phyloP scores from a whole-genome alignment of 53 echinoderm and acorn worm genomes.

The Echinometra lucunter region DNA sequence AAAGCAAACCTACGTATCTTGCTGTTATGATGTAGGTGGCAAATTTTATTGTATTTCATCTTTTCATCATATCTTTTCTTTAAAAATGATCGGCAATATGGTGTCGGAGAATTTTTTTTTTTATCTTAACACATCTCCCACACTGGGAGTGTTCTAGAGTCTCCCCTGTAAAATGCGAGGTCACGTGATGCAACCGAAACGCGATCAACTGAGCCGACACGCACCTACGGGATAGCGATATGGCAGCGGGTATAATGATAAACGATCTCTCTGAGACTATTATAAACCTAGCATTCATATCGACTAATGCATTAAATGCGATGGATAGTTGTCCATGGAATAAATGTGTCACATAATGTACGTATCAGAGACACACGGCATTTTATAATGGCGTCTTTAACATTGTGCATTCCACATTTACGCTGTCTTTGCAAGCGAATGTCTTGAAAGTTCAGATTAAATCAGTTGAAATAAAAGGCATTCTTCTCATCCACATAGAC shows the following conservation, averaged over 20 bases:
- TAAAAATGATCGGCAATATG: too few species aligned
- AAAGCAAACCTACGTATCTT: too few species aligned
- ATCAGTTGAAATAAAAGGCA: not conserved
- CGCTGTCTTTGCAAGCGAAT: not conserved
- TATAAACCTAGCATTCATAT: not conserved
- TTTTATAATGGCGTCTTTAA: not conserved
- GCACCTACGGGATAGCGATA: not conserved
- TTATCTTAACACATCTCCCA: not conserved
- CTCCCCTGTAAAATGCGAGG: not conserved
- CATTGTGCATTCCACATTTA: not conserved
- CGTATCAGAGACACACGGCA: not conserved
- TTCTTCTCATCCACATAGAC: not conserved
- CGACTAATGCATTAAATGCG: not conserved
- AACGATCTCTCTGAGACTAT: not conserved
- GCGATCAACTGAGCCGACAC: not conserved
- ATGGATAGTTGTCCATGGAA: not conserved
- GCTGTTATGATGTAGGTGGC: too few species aligned
- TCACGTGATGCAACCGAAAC: slow-evolving; percentile 14
- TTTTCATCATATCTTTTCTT: too few species aligned
- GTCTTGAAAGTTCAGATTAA: not conserved
- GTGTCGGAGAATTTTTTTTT: too few species aligned
- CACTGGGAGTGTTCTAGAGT: not conserved
- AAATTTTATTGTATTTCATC: too few species aligned
- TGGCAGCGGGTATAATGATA: not conserved
- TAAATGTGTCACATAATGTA: slow-evolving; percentile 8